Conservation (phyloP, 2,888 invertebrate species). For the Macrophya alboannulata region DNA sequence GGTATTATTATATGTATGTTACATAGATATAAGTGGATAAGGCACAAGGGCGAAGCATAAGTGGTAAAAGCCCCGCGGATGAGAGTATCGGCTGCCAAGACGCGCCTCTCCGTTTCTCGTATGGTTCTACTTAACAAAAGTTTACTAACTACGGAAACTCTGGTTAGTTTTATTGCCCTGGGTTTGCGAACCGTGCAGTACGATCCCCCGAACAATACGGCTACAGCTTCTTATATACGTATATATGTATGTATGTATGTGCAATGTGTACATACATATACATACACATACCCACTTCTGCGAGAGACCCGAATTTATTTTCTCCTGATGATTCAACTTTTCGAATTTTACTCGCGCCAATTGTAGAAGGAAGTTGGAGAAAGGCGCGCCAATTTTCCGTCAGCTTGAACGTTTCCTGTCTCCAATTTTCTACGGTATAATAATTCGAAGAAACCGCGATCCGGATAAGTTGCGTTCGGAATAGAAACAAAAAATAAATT, state of each 20-base stretch:
- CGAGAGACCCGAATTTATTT: background rate
- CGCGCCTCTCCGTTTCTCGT: constrained; percentile 13
- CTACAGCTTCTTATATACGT: background rate
- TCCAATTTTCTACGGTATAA: background rate
- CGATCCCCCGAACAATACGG: constrained; percentile 34
- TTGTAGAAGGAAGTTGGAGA: background rate
- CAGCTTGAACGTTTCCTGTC: background rate
- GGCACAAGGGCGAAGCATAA: constrained; percentile 1
- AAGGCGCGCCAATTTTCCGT: background rate
- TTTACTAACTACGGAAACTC: constrained; percentile 22
- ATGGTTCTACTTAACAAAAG: background rate
- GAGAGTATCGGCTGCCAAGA: constrained; percentile 23
- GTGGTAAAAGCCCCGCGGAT: constrained; percentile 3
- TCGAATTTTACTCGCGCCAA: no score
- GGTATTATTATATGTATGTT: background rate
- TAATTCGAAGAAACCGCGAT: background rate
- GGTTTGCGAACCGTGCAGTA: background rate
- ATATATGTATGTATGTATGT: background rate
- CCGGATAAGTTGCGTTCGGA: no score
- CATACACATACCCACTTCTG: no score
- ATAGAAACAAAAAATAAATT: no score
- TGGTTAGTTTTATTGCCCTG: constrained; percentile 41
- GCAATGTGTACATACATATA: background rate
- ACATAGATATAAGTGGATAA: background rate
- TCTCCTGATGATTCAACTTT: background rate